These are phyloP conservation scores for Trachythela sp. DNA, from an alignment of 64 coral and sea anemone species.

Conservation along the genomic window DNA sequence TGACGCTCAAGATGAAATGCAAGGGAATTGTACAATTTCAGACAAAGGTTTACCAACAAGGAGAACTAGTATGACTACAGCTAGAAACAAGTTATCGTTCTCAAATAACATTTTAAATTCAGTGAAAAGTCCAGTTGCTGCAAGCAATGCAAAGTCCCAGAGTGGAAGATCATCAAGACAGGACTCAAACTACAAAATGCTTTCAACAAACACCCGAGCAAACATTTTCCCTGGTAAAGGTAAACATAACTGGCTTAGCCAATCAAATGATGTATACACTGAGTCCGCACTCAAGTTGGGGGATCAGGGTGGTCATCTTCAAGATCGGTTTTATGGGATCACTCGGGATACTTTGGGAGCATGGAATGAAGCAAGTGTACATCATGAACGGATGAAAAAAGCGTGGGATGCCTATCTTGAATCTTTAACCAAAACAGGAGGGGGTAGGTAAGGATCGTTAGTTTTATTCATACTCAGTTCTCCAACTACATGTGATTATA, in stretches of 20 bases:
- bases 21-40: neutral
- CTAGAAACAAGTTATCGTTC: neutral
- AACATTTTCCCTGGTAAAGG: neutral
- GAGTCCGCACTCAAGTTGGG: neutral
- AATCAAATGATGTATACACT: neutral
- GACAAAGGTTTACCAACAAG: neutral
- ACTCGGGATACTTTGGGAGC: neutral
- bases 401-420: neutral
- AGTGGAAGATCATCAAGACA: neutral
- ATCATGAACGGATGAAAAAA: neutral
- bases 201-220: neutral
- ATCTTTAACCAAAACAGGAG: neutral
- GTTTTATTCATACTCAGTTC: neutral
- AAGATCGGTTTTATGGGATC: neutral
- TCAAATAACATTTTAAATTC: neutral
- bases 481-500: too few species aligned
- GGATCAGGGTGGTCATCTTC: neutral
- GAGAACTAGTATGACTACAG: neutral
- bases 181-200: neutral
- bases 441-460: neutral
- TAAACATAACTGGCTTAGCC: neutral
- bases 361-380: slow-evolving; percentile 1
- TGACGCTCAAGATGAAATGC: neutral
- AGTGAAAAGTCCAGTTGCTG: neutral
- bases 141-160: neutral